These are phyloP conservation scores for Bubo bubo DNA, from an alignment of 2,113 vertebrate genomes.

Conservation along the genomic window DNA sequence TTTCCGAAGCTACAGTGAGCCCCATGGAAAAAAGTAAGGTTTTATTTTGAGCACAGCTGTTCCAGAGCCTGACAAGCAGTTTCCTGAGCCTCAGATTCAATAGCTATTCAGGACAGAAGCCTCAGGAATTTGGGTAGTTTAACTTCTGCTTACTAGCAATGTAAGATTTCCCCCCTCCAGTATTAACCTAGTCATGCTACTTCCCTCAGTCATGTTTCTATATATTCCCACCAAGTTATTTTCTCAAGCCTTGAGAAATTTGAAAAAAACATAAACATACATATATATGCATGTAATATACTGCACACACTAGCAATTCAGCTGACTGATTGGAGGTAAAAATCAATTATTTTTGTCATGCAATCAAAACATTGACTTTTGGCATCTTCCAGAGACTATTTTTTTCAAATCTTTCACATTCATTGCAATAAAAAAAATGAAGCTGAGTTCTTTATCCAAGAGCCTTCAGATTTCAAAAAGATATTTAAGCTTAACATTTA, in stretches of 20 bases:
- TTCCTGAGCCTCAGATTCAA: not conserved
- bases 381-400: constrained; percentile 39
- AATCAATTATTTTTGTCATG: constrained; percentile 54
- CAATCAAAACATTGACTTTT: constrained; percentile 45
- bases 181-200: not conserved
- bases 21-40: not conserved
- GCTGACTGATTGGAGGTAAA: constrained; percentile 33
- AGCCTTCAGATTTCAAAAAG: constrained; percentile 49
- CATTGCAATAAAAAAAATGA: not conserved
- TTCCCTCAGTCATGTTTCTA: not conserved
- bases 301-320: not conserved
- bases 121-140: not conserved
- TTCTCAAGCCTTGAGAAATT: not conserved
- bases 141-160: not conserved
- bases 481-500: constrained; percentile 60
- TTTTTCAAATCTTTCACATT: constrained; percentile 21
- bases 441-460: not conserved
- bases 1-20: not conserved
- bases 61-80: not conserved
- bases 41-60: not conserved
- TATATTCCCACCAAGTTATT: not conserved
- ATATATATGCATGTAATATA: not conserved
- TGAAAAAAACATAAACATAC: not conserved
- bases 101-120: not conserved
- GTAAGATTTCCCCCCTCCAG: accelerated